Base-by-base conservation (phyloP, 2,888 invertebrate species). In the Cheilosia pagana region DNA sequence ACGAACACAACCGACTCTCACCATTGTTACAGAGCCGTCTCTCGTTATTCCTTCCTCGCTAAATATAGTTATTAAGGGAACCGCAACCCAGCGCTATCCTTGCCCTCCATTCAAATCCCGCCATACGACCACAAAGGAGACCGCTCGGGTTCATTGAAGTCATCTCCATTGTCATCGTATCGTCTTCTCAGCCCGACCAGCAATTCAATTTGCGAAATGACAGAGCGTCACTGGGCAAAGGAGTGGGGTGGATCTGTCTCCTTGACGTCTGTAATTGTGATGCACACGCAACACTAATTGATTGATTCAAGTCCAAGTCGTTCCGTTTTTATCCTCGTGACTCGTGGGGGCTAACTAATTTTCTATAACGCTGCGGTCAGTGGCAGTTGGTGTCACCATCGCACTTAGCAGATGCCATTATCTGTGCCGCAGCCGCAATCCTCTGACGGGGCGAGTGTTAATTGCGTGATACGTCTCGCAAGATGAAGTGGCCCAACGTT, bases 11-110 rank as follows among this genome's bases (percentile, higher is more conserved):
- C 77, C 60, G 72, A 71, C 60, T n/a, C 50, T 60, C n/a, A 28
- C 59, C 60, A 71, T 71, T 71, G 71, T 71, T 71, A 35, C 60
- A 71, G 25, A 39, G 50, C 25, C 39, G n/a, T 60, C 35, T 31
- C 65, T 57, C 48, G 74, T 74, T 74, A 55, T 45, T 55, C 16
- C 50, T 39, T 43, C 57, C 35, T 41, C 41, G 50, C 62, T 77
- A 74, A 78, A 78, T 77, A 83, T 82, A 82, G 82, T 77, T 82
- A 83, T 83, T 77, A 77, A 72, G 72, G 48, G 21, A 35, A 62
- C 82, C 50, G 50, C 62, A 57, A 35, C 55, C 62, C 43, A 41
- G 48, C 43, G 63, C 31, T 63, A 59, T 52, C 59, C 71, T 79
- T 63, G 70, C 25, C 23, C 19, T 45, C 53, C 72, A 82, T 82